Base-by-base conservation (phyloP, 2,888 invertebrate genomes). In the Antheraea assamensis region DNA sequence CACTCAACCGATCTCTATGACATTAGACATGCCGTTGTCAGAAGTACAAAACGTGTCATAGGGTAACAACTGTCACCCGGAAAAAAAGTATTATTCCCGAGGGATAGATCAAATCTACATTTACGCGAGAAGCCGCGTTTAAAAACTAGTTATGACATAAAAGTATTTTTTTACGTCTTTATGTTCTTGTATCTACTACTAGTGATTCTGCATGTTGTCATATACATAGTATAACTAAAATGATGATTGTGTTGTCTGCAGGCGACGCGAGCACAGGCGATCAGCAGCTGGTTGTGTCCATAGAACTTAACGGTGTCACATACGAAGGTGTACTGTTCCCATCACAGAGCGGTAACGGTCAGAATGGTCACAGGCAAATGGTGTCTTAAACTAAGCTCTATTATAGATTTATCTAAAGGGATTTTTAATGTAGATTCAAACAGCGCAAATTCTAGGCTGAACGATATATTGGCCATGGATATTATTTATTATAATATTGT, bases 301-400 rank as follows among this genome's bases (percentile, higher is more conserved):
- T 99, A 97, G 99, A 99, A 91, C 95, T 99, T 77, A 99, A 99
- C 88, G 99, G 99, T 70, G 96, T 98, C 73, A 97, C 97, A 90
- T 99, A 99, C 91, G 98, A 99, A 92, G 99, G 99, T 30, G 97
- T 99, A 15, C 95, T 99, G 13, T 98, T 98, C 90, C 93, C 94
- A 70, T 88, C 93, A 76, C 89, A 90, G 76, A 89, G 85, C 76
- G 89, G 88, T 73, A 95, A 89, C 80, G 90, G 90, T n/a, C 91
- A 89, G 75, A 92, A 91, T 77, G 90, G 89, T 52, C 92, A 93
- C 83, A 86, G 92, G 85, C 92, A 92, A 83, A 92, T 94, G 91
- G 92, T 93, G 61, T 93, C 93, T 77, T 94, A 94, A 90, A 30
- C 21, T 3, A 27, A 17, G 30, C 17, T 64, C 5, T 19, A 17